These are phyloP conservation scores for Corythoichthys intestinalis DNA, from an alignment of 2,113 vertebrate species.

Conservation along the genomic window DNA sequence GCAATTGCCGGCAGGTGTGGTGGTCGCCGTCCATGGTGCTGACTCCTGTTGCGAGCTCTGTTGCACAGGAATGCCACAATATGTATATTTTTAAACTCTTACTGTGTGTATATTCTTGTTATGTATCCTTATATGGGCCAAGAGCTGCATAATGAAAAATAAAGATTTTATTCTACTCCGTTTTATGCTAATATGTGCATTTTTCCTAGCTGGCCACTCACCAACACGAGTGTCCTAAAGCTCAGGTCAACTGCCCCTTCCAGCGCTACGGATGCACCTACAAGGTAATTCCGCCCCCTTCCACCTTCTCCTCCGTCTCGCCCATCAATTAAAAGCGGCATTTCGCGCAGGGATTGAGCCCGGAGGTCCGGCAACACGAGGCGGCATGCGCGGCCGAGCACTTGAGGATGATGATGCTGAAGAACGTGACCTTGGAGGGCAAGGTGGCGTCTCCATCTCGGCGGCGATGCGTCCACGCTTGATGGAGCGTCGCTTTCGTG, in stretches of 20 bases:
- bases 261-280: conserved; percentile 92
- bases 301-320: neutral
- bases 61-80: too few relatives aligned
- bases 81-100: too few relatives aligned
- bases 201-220: conserved; percentile 68
- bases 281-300: conserved; percentile 73
- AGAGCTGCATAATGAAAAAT: too few relatives aligned
- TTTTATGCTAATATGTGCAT: neutral
- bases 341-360: conserved; percentile 82
- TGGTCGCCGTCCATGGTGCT: too few relatives aligned
- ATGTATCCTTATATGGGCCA: too few relatives aligned
- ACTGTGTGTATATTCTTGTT: too few relatives aligned
- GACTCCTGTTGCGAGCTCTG: too few relatives aligned
- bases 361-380: conserved; percentile 92
- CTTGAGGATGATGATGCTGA: conserved; percentile 85
- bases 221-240: conserved; percentile 91
- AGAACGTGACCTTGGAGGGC: conserved; percentile 83
- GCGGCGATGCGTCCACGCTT: too few relatives aligned
- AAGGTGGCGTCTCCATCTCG: conserved; percentile 74
- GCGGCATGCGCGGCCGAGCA: conserved; percentile 87
- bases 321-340: neutral
- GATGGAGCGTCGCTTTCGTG: neutral
- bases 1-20: too few relatives aligned
- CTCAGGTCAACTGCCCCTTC: conserved; percentile 92
- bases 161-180: too few relatives aligned